Evolutionary conservation across 2,888 invertebrate genomes (phyloP).

Genomic region (Mimumesa dahlbomi): DNA sequence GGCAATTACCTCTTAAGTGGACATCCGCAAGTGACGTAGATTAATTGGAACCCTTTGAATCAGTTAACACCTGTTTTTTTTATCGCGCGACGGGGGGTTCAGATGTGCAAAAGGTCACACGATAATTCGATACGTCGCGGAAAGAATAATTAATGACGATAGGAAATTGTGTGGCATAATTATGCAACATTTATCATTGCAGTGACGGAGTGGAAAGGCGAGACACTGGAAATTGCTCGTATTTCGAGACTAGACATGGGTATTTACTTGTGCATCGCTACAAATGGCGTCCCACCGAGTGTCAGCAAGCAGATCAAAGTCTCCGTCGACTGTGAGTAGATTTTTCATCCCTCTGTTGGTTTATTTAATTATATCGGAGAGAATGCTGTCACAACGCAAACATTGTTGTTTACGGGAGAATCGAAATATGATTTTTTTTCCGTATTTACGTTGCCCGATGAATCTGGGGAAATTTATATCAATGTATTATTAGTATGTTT

Average conservation of each 20-base stretch:
- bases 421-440: too few species aligned
- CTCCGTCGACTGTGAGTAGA: conserved; percentile 94
- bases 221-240: conserved; percentile 90
- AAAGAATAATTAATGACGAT: not conserved
- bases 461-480: too few species aligned
- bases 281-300: conserved; percentile 93
- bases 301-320: conserved; percentile 96
- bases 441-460: too few species aligned
- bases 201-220: conserved; percentile 93
- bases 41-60: too few species aligned
- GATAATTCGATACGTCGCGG: not conserved
- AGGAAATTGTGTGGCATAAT: not conserved
- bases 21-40: too few species aligned
- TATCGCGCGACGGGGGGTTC: not conserved
- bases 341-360: not conserved
- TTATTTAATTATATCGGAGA: too few species aligned
- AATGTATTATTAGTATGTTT: too few species aligned
- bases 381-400: too few species aligned
- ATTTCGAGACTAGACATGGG: conserved; percentile 96
- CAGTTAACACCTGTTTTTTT: too few species aligned
- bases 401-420: too few species aligned
- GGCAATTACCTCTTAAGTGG: too few species aligned
- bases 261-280: conserved; percentile 94
- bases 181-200: conserved; percentile 68
- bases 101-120: not conserved